Percentiles rank a stretch among this genome's conserved stretches.
These are phyloP conservation scores for Allophyes oxyacanthae DNA, from an alignment of 2,888 invertebrate genomes.

Conservation along the genomic window DNA sequence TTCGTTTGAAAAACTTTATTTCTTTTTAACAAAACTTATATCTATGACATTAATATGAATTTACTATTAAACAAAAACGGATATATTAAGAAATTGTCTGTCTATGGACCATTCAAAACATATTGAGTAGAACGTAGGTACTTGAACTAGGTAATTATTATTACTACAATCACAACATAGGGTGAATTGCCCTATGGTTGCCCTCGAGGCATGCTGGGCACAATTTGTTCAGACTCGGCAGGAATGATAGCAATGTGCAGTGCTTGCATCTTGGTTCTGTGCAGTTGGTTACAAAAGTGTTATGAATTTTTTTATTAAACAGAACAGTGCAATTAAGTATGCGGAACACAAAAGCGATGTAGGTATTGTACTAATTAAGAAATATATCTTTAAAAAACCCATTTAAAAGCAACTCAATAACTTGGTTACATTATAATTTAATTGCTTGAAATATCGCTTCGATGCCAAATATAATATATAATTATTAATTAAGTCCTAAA, in stretches of 20 bases:
- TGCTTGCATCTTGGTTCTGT: slow-evolving; percentile 67
- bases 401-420: too few relatives aligned
- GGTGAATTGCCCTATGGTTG: slow-evolving; percentile 45
- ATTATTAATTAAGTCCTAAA: slow-evolving; percentile 28
- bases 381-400: too few relatives aligned
- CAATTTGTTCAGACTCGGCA: slow-evolving; percentile 75
- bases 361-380: too few relatives aligned
- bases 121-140: background rate
- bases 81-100: background rate
- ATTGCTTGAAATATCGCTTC: background rate
- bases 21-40: too few relatives aligned
- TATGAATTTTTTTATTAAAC: background rate
- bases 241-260: slow-evolving; percentile 75
- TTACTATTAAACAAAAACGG: too few relatives aligned
- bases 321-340: background rate
- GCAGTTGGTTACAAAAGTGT: slow-evolving; percentile 58
- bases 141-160: slow-evolving; percentile 55
- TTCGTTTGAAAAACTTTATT: too few relatives aligned
- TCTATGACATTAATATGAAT: too few relatives aligned
- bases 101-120: too few relatives aligned
- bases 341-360: too few relatives aligned
- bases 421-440: too few relatives aligned
- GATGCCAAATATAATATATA: background rate
- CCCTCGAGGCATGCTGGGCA: slow-evolving; percentile 59
- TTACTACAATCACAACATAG: slow-evolving; percentile 61